Percentiles rank a stretch among this genome's conserved stretches.
Conservation (phyloP, 2,113 vertebrate species). For the Todiramphus saurophagus region DNA sequence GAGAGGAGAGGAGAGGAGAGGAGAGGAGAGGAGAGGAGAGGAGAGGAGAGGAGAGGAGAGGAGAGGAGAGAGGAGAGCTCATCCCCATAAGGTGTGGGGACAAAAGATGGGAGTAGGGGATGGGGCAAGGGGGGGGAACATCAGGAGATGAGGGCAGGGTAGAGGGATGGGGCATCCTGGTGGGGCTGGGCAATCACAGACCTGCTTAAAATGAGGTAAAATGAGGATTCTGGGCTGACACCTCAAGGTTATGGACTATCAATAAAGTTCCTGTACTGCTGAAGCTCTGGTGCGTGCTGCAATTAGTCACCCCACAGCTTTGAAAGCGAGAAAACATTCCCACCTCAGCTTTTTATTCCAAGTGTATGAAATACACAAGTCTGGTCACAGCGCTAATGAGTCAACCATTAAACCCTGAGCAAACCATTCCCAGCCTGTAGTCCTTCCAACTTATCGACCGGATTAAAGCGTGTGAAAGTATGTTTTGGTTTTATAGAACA, state of each 20-base stretch:
- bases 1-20: too few relatives aligned
- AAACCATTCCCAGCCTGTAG: neutral
- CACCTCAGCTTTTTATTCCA: neutral
- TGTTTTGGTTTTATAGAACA: neutral
- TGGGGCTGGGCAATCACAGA: too few relatives aligned
- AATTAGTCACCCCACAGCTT: neutral
- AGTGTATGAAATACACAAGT: neutral
- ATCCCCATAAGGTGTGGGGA: neutral
- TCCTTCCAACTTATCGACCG: rapidly evolving
- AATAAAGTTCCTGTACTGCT: neutral
- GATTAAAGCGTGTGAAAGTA: neutral
- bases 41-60: too few relatives aligned
- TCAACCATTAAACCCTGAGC: neutral
- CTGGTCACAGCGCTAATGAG: rapidly evolving
- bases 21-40: too few relatives aligned
- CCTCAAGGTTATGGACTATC: neutral
- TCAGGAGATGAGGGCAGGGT: neutral
- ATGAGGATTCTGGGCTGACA: neutral
- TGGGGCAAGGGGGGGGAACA: neutral
- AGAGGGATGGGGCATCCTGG: rapidly evolving
- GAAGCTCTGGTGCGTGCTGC: rapidly evolving
- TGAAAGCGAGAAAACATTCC: neutral
- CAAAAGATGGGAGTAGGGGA: neutral
- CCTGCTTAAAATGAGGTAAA: neutral
- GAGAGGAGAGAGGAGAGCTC: too few relatives aligned